Conservation (phyloP, 2,113 vertebrate species). For the Chrysemys picta region DNA sequence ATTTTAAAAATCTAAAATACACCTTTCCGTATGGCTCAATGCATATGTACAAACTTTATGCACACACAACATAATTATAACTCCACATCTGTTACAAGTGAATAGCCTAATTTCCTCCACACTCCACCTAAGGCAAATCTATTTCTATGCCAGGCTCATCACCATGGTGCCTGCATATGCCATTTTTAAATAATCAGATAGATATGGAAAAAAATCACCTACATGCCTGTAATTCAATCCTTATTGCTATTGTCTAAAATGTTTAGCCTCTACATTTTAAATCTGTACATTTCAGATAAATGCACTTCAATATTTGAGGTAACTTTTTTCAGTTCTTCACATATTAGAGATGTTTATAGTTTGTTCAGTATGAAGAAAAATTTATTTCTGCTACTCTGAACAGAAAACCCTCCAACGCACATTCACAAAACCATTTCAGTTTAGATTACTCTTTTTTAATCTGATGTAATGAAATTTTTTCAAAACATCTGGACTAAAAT, state of each 20-base stretch:
- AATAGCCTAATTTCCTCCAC: neutral
- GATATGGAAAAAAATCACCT: neutral
- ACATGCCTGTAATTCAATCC: neutral
- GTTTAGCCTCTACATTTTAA: neutral
- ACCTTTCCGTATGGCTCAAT: neutral
- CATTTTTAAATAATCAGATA: neutral
- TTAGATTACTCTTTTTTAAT: conserved; percentile 38
- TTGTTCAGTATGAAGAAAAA: conserved; percentile 29
- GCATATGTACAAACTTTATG: neutral
- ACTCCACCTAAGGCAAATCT: neutral
- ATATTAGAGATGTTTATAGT: neutral
- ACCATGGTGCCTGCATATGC: neutral
- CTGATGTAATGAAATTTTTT: conserved; percentile 50
- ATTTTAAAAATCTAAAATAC: neutral
- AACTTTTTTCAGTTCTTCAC: neutral
- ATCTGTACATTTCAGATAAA: neutral
- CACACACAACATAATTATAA: neutral
- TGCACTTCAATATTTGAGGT: neutral
- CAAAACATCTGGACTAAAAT: conserved; percentile 57
- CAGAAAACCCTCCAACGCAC: neutral
- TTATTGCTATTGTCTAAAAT: neutral
- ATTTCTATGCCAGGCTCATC: neutral
- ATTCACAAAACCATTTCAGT: conserved; percentile 37
- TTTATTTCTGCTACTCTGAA: conserved; percentile 16
- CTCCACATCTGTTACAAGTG: neutral